These are phyloP conservation scores for Globodera rostochiensis DNA, from an alignment of 1,140 invertebrate species.

Conservation along the genomic window DNA sequence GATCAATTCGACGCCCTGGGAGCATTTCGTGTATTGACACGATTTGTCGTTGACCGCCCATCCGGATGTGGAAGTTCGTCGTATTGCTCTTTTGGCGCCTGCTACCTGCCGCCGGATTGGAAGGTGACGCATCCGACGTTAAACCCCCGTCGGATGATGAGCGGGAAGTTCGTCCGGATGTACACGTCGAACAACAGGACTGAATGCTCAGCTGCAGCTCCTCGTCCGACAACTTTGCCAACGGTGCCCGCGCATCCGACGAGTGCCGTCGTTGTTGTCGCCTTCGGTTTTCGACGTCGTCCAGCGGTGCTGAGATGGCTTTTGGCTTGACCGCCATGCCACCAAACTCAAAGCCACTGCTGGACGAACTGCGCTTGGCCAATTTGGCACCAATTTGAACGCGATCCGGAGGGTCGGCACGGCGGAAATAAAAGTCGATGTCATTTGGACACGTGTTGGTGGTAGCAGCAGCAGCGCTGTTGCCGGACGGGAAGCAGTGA, in stretches of 20 bases:
- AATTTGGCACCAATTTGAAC: slow-evolving; percentile 12
- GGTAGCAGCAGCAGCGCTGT: not conserved
- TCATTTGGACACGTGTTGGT: not conserved
- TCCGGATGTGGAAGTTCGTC: not conserved
- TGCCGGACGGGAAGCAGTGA: not conserved
- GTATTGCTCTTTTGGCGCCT: not conserved
- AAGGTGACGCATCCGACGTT: too few species aligned
- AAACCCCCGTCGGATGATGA: too few species aligned
- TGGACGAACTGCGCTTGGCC: not conserved
- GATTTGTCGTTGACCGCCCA: not conserved
- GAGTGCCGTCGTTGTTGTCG: slow-evolving; percentile 3
- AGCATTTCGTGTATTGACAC: not conserved
- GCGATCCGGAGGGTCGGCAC: not conserved
- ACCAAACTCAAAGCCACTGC: not conserved
- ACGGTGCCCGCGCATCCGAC: slow-evolving; percentile 4
- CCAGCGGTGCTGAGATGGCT: not conserved
- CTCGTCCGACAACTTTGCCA: slow-evolving; percentile 24
- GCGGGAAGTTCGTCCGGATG: too few species aligned
- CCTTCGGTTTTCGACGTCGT: not conserved
- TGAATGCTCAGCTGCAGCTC: slow-evolving; percentile 16
- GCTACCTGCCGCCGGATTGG: too few species aligned
- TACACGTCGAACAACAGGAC: not conserved
- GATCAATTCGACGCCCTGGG: not conserved
- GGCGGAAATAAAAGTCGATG: not conserved
- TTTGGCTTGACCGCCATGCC: not conserved